Conservation (phyloP, 2,888 invertebrate species). For the Abrostola triplasia region DNA sequence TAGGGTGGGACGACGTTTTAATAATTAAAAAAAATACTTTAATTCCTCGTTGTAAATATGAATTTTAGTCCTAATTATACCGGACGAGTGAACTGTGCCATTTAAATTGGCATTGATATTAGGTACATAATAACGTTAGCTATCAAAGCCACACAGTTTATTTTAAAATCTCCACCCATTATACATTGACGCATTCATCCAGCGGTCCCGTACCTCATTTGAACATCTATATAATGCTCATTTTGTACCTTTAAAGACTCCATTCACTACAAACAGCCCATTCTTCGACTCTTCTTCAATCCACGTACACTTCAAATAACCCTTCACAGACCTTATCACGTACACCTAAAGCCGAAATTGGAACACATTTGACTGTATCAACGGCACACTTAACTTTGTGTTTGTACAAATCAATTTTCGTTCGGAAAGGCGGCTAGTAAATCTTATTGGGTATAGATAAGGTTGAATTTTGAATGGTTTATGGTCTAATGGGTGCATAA, state of each 20-base stretch:
- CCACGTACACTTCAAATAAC: constrained; percentile 4
- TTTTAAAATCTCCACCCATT: constrained; percentile 22
- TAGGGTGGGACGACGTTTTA: no score
- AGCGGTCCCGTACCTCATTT: constrained; percentile 25
- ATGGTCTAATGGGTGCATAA: constrained; percentile 20
- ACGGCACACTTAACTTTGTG: constrained; percentile 54
- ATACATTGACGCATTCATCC: constrained; percentile 22
- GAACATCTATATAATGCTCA: constrained; percentile 68
- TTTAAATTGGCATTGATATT: neutral
- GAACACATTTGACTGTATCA: constrained; percentile 25
- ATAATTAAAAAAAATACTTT: no score
- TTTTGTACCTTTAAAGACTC: constrained; percentile 77
- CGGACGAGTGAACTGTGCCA: no score
- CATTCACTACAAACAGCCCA: constrained; percentile 75
- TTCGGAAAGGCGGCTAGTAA: constrained; percentile 12
- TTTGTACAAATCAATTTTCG: constrained; percentile 37
- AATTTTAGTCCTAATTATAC: no score
- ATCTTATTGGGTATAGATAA: constrained; percentile 29
- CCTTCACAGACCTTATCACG: constrained; percentile 17
- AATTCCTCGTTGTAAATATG: no score
- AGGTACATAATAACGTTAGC: constrained; percentile 1
- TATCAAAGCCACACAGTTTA: neutral
- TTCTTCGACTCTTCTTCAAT: constrained; percentile 67
- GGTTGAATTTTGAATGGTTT: constrained; percentile 37
- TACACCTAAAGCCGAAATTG: constrained; percentile 49